Evolutionary conservation across 2,113 vertebrate species (phyloP).

Genomic region (Psittacara wagleri): DNA sequence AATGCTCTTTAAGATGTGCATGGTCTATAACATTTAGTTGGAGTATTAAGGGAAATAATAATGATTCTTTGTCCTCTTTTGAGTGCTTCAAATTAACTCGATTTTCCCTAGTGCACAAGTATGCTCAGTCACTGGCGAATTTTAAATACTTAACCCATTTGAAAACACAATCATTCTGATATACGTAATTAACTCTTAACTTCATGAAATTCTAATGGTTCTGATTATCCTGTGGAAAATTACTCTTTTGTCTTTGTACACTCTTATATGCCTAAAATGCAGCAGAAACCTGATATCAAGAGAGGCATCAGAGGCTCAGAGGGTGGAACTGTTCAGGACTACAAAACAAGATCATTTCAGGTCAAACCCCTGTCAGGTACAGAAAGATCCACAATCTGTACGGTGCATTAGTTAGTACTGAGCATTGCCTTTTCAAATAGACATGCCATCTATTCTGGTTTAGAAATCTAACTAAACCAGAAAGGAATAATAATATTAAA

Average conservation of each 20-base stretch:
- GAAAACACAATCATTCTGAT: not conserved
- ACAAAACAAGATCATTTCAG: not conserved
- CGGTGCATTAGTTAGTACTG: not conserved
- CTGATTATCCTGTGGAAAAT: not conserved
- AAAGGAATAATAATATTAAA: not conserved
- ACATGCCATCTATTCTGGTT: not conserved
- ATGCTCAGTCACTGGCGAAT: not conserved
- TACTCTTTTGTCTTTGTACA: not conserved
- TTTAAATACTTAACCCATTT: not conserved
- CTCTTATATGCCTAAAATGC: not conserved
- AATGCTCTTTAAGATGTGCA: rapidly evolving
- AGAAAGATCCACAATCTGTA: not conserved
- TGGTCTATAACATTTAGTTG: not conserved
- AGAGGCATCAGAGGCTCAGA: not conserved
- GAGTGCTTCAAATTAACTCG: not conserved
- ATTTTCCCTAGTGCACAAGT: not conserved
- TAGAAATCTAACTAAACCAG: not conserved
- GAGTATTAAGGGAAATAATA: not conserved
- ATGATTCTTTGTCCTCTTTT: not conserved
- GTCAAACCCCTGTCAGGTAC: not conserved
- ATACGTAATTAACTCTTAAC: not conserved
- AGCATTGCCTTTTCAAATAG: not conserved
- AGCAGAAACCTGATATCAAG: not conserved
- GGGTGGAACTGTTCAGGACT: not conserved
- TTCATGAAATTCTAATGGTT: not conserved